Percentiles rank a stretch among this genome's conserved stretches.
phyloP scores from a whole-genome alignment of 2,113 vertebrate genomes.

The Zapus hudsonius region DNA sequence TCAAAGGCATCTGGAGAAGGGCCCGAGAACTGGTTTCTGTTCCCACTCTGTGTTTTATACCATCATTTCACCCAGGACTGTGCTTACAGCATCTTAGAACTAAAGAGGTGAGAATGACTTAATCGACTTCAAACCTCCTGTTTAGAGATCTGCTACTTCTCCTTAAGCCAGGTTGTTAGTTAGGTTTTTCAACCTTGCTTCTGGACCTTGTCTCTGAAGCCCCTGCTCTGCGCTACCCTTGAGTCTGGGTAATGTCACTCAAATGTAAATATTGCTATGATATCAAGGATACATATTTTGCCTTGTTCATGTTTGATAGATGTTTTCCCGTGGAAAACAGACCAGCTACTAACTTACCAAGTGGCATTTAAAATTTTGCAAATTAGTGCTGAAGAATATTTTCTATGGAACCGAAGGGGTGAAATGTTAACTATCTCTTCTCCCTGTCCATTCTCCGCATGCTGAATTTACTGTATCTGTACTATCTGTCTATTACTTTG shows the following conservation, averaged over 20 bases:
- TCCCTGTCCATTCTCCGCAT: background rate
- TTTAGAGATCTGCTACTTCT: background rate
- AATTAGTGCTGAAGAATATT: background rate
- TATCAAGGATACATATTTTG: conserved; percentile 4
- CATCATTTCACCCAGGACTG: background rate
- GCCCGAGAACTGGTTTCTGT: background rate
- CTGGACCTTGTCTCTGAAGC: background rate
- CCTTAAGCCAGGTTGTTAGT: background rate
- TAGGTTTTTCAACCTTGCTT: background rate
- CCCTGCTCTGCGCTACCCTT: background rate
- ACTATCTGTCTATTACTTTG: background rate
- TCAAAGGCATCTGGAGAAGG: background rate
- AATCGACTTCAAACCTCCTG: background rate
- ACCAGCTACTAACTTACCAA: background rate
- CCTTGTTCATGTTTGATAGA: background rate
- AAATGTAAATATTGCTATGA: conserved; percentile 41
- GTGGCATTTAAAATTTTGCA: conserved; percentile 22
- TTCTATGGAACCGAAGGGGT: background rate
- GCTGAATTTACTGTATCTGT: background rate
- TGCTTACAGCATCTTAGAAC: background rate
- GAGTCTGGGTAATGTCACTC: background rate
- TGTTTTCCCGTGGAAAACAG: conserved; percentile 12
- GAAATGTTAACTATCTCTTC: background rate
- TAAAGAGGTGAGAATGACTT: background rate
- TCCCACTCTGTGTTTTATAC: background rate